Percentiles rank a stretch among this genome's conserved stretches.
phyloP scores from a whole-genome alignment of 2,797 vertebrate species.

The Avahi laniger region DNA sequence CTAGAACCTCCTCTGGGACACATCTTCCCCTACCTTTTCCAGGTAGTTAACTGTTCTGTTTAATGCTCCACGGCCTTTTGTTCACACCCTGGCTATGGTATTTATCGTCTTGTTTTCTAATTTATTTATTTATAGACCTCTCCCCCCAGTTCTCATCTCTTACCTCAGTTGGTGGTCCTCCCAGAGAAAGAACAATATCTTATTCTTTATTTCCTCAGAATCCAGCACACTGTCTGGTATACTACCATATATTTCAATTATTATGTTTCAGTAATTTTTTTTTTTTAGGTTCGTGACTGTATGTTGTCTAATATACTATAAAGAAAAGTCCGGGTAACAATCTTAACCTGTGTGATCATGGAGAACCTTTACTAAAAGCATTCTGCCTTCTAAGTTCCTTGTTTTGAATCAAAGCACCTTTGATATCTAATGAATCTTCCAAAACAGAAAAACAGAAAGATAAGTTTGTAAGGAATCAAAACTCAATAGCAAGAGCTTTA shows the following conservation, averaged over 20 bases:
- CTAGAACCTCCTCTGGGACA: not conserved
- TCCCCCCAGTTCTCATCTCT: not conserved
- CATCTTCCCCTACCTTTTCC: not conserved
- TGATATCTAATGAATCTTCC: not conserved
- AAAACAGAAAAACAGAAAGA: not conserved
- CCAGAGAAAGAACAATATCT: not conserved
- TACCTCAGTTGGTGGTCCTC: not conserved
- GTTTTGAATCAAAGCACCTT: not conserved
- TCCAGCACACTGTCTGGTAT: not conserved
- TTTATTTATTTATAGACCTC: not conserved
- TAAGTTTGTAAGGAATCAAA: slow-evolving; percentile 20
- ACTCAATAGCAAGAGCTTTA: not conserved
- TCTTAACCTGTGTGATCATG: not conserved
- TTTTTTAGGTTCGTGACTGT: not conserved
- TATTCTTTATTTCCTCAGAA: not conserved
- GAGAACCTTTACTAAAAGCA: not conserved
- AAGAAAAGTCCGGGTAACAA: not conserved
- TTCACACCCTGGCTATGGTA: not conserved
- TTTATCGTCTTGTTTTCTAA: not conserved
- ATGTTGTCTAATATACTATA: not conserved
- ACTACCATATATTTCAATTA: not conserved
- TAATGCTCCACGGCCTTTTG: not conserved
- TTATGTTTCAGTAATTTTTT: not conserved
- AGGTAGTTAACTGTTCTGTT: not conserved
- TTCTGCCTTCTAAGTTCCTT: not conserved